These are phyloP conservation scores for Parus major DNA, from an alignment of 2,113 vertebrate genomes.

Conservation along the genomic window DNA sequence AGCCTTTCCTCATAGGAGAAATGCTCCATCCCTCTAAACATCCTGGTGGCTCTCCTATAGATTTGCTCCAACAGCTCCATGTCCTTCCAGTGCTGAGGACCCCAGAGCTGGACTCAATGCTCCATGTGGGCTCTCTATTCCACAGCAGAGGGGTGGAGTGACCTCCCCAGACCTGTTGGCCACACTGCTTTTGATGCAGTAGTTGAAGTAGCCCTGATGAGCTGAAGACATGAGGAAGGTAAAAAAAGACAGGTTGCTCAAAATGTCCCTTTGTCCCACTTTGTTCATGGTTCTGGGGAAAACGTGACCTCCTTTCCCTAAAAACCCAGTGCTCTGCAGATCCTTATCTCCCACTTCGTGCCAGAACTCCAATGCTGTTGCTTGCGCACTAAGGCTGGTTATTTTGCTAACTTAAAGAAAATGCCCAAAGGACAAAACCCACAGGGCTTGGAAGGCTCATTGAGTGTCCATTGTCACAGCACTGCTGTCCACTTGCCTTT, in stretches of 20 bases:
- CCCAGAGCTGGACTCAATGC: not conserved
- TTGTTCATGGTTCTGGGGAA: not conserved
- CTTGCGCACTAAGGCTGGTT: not conserved
- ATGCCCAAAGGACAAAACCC: not conserved
- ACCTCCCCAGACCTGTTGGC: not conserved
- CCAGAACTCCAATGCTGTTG: not conserved
- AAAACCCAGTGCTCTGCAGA: not conserved
- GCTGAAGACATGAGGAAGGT: not conserved
- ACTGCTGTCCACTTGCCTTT: not conserved
- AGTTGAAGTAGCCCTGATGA: not conserved
- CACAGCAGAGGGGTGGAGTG: not conserved
- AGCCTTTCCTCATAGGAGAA: not conserved
- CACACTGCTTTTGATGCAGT: not conserved
- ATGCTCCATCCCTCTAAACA: not conserved
- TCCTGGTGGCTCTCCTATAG: not conserved
- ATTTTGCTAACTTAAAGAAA: not conserved
- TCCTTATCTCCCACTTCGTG: not conserved
- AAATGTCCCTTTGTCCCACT: not conserved
- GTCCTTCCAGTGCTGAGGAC: not conserved
- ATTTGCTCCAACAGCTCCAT: not conserved
- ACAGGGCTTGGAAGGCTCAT: accelerated
- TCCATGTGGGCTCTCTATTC: not conserved
- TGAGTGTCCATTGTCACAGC: not conserved
- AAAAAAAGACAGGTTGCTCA: not conserved
- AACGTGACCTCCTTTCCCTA: not conserved